Evolutionary conservation across 30 jellyfish, hydroid and myxozoan genomes (phyloP).

Genomic region (Euphysa ruthae): DNA sequence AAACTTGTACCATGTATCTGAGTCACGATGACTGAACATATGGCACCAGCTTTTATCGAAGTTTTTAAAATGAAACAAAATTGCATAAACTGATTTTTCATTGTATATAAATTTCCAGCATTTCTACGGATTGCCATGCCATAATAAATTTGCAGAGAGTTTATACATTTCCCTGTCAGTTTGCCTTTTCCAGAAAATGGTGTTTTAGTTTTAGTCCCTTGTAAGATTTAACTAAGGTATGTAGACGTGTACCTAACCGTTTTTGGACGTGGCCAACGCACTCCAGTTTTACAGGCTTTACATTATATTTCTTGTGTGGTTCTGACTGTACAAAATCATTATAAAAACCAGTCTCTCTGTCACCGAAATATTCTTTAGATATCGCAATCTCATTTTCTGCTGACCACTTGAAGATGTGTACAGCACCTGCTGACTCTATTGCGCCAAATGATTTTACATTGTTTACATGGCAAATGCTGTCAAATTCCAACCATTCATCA

Average conservation of each 20-base stretch:
- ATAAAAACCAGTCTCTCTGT: too few relatives aligned
- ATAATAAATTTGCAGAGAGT: slow-evolving; percentile 9
- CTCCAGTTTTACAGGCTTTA: slow-evolving; percentile 29
- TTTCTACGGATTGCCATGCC: too few relatives aligned
- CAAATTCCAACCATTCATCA: not conserved
- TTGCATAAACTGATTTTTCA: too few relatives aligned
- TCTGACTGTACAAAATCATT: slow-evolving; percentile 3
- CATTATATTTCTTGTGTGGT: slow-evolving; percentile 19
- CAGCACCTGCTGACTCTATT: slow-evolving; percentile 31
- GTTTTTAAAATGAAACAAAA: too few relatives aligned
- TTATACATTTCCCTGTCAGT: slow-evolving; percentile 24
- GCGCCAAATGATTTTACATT: slow-evolving; percentile 27
- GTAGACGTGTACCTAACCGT: slow-evolving; percentile 47
- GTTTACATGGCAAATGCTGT: slow-evolving; percentile 5
- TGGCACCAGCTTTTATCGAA: too few relatives aligned
- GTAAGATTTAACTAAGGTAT: not conserved
- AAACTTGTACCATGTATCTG: too few relatives aligned
- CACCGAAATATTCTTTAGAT: not conserved
- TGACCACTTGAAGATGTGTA: not conserved
- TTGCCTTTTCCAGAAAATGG: slow-evolving; percentile 36
- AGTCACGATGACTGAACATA: too few relatives aligned
- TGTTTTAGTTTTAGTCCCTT: slow-evolving; percentile 32
- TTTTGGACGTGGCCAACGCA: slow-evolving; percentile 52
- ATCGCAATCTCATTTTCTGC: slow-evolving; percentile 3
- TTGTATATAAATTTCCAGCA: too few relatives aligned